These are phyloP conservation scores for Morelia viridis DNA, from an alignment of 2,797 vertebrate genomes.

Conservation along the genomic window DNA sequence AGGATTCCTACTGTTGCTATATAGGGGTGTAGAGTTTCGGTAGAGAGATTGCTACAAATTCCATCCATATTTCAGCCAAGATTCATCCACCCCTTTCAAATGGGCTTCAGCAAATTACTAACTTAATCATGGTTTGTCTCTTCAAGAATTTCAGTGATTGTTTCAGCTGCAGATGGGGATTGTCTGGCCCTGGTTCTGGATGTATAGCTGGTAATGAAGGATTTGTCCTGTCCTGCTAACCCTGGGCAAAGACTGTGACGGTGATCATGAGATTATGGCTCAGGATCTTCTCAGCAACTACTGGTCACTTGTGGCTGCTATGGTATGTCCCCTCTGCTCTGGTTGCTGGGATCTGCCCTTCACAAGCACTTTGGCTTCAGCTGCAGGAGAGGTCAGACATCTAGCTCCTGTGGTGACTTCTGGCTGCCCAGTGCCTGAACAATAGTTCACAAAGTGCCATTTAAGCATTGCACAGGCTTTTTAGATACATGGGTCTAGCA, in stretches of 20 bases:
- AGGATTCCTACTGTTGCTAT: neutral
- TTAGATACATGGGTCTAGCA: neutral
- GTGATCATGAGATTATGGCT: neutral
- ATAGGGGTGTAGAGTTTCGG: neutral
- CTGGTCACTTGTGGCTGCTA: neutral
- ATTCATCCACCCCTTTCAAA: neutral
- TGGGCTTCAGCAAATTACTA: neutral
- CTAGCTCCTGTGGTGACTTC: neutral
- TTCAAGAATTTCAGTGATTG: neutral
- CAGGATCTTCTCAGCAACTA: neutral
- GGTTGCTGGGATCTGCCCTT: neutral
- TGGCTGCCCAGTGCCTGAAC: neutral
- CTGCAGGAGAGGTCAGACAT: neutral
- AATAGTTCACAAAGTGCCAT: neutral
- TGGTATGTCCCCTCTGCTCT: neutral
- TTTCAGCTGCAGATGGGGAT: neutral
- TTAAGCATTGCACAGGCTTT: neutral
- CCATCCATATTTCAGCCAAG: neutral
- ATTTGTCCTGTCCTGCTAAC: neutral
- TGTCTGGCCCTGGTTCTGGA: neutral
- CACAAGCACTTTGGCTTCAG: neutral
- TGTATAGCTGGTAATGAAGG: constrained; percentile 15
- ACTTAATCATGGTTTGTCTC: neutral
- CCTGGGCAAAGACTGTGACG: neutral
- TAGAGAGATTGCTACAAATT: neutral